Evolutionary conservation across 2,797 vertebrate genomes (phyloP), one percentile per base, ranked within the genome.

Genomic region (Eupleurogrammus muticus): DNA sequence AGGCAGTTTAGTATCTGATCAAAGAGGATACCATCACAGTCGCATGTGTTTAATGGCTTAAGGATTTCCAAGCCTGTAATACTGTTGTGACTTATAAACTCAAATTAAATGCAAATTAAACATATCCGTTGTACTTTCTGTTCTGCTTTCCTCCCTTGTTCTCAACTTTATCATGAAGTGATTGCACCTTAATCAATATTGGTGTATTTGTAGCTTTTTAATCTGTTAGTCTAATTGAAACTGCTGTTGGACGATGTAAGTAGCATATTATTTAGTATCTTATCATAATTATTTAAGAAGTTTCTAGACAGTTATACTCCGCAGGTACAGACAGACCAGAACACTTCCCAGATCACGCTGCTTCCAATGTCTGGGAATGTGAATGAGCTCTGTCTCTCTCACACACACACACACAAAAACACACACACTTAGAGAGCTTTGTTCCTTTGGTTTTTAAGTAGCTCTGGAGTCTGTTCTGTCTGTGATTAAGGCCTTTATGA

Each of bases 331-430:
- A 14, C 62, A 55, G 65, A 75, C 58, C 76, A 57, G 52, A 73
- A 75, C 68, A 81, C 81, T 74, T 63, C 60, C 81, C 83, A 85
- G 76, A 87, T 85, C 81, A 53, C n/a, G 5, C 59, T 36, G 68
- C 80, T 80, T 85, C 79, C 82, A 73, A 73, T 71, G 90, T 90
- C 89, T 92, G 90, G 85, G 85, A 92, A 91, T 92, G 87, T 84
- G 81, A 85, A 85, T 69, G 86, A 87, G 84, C 70, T 11, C 62
- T 47, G 63, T 68, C 71, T 56, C 66, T 17, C 56, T 10, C 59
- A 36, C 55, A 28, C 64, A 57, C 58, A 58, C 63, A 36, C n/a
- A n/a, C n/a, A n/a, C n/a, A n/a, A n/a, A n/a, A n/a, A 36, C 55
- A 28, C 64, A 57, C 76, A 50, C 78, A 70, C 79, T 57, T 53